Evolutionary conservation across 2,113 vertebrate species (phyloP).

Genomic region (Psittacula cyanocephala): DNA sequence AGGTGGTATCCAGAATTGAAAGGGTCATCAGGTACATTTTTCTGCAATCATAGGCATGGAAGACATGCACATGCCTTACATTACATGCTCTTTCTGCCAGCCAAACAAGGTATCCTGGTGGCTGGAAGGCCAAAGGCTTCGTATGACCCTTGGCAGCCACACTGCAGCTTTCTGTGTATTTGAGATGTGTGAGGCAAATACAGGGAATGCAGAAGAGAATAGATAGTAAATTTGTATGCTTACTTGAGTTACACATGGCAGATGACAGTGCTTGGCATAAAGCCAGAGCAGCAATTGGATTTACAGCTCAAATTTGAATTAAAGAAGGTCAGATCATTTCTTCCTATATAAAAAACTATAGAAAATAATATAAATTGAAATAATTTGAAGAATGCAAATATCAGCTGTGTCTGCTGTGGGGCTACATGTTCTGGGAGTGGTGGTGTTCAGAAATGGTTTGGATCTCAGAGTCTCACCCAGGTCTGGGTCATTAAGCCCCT

Average conservation of each 20-base stretch:
- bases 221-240: background rate
- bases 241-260: background rate
- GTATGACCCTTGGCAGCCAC: background rate
- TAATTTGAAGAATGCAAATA: background rate
- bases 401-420: background rate
- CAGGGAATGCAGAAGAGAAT: background rate
- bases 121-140: background rate
- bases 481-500: background rate
- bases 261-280: background rate
- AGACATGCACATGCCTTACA: background rate
- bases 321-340: background rate
- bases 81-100: background rate
- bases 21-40: background rate
- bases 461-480: background rate
- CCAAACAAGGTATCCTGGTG: background rate
- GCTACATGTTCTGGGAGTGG: background rate
- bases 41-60: background rate
- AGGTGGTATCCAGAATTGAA: accelerated
- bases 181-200: background rate
- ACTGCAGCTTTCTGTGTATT: background rate
- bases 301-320: background rate
- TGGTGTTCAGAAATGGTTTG: background rate
- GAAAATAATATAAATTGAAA: background rate
- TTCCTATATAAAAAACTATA: background rate
- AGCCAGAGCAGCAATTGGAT: accelerated